Conservation (phyloP, 1,140 invertebrate genomes). For the Batillaria attramentaria region DNA sequence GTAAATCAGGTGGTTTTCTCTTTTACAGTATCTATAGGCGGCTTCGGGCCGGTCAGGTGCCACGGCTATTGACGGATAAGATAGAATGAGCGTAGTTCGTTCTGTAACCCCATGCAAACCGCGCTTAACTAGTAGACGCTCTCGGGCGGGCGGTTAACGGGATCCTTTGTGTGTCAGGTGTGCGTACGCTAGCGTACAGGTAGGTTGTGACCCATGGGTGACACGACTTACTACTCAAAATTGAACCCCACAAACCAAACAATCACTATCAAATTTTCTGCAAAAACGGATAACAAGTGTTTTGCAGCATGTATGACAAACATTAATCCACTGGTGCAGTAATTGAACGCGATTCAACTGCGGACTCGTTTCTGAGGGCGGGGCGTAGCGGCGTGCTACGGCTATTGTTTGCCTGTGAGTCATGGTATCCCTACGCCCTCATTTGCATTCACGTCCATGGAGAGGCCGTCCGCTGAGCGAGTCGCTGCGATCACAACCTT, state of each 20-base stretch:
- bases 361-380: neutral
- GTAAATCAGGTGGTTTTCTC: too few relatives aligned
- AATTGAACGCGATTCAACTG: neutral
- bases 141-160: too few relatives aligned
- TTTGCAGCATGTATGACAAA: neutral
- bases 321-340: neutral
- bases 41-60: too few relatives aligned
- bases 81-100: neutral
- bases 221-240: slow-evolving; percentile 26
- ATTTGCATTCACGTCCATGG: slow-evolving; percentile 17
- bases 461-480: neutral
- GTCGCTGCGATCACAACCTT: neutral
- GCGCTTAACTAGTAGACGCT: neutral
- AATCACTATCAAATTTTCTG: neutral
- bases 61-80: too few relatives aligned
- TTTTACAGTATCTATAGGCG: too few relatives aligned
- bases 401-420: slow-evolving; percentile 33
- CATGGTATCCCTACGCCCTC: slow-evolving; percentile 27
- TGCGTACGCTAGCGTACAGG: slow-evolving; percentile 21
- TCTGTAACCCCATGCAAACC: neutral
- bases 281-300: neutral
- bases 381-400: neutral
- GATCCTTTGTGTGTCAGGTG: slow-evolving; percentile 22
- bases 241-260: neutral
- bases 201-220: slow-evolving; percentile 8